Conservation (phyloP, 2,797 vertebrate species). For the Xenops minutus region DNA sequence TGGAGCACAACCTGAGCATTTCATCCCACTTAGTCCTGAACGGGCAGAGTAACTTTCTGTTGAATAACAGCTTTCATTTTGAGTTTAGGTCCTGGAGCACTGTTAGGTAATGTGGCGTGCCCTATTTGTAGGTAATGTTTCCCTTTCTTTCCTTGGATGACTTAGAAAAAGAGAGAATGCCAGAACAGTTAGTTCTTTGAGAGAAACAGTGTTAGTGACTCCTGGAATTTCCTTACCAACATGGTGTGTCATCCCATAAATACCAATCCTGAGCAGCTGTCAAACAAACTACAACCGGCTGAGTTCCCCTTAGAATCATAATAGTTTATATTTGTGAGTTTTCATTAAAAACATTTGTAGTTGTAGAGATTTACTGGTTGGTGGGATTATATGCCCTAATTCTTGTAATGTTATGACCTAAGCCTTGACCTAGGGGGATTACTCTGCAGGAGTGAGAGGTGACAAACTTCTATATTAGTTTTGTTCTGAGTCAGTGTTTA, state of each 20-base stretch:
- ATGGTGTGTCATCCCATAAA: background rate
- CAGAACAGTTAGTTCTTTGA: background rate
- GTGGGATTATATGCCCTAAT: background rate
- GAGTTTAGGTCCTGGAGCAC: background rate
- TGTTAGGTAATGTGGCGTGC: background rate
- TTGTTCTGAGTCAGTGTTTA: background rate
- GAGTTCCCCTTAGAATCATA: background rate
- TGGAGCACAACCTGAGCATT: background rate
- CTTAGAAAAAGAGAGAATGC: background rate
- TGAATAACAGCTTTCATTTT: background rate
- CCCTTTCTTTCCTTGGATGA: background rate
- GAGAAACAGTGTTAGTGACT: background rate
- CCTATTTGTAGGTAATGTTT: background rate
- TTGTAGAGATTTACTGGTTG: background rate
- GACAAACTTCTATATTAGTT: background rate
- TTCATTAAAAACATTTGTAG: background rate
- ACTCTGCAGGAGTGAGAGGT: slow-evolving; percentile 17
- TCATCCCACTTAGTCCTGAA: background rate
- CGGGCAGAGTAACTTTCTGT: background rate
- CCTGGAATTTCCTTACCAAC: background rate
- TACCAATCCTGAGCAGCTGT: background rate
- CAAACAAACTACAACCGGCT: background rate
- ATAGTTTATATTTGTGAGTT: background rate
- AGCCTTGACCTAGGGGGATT: background rate
- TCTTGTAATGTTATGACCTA: background rate